These are phyloP conservation scores for Drosophila auraria DNA, from an alignment of 1,140 invertebrate species.

Conservation along the genomic window DNA sequence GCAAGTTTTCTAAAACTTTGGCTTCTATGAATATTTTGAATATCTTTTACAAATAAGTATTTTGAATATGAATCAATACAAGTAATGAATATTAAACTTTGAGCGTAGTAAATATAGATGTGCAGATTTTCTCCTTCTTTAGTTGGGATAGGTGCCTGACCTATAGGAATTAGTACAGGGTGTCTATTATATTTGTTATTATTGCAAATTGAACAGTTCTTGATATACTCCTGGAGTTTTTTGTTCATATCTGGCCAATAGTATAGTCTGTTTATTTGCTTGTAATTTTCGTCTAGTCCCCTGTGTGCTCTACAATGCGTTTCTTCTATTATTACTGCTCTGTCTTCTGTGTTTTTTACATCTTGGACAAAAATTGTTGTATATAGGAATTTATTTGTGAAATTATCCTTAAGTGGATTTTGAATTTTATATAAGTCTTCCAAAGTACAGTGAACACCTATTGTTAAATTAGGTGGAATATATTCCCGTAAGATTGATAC, in stretches of 20 bases:
- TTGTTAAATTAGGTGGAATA: too few relatives aligned
- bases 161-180: too few relatives aligned
- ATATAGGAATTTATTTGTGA: neutral
- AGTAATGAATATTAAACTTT: constrained; percentile 10
- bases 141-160: too few relatives aligned
- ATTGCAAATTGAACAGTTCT: constrained; percentile 21
- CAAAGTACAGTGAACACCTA: neutral
- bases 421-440: neutral
- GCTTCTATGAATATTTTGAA: constrained; percentile 27
- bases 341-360: neutral
- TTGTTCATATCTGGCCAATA: neutral
- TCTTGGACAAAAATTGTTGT: neutral
- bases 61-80: constrained; percentile 30
- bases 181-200: too few relatives aligned
- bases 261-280: neutral
- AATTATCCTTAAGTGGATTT: neutral
- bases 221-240: constrained; percentile 20
- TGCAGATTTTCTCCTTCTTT: neutral
- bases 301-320: constrained; percentile 21
- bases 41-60: constrained; percentile 26
- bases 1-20: constrained; percentile 6
- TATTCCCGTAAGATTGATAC: neutral
- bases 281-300: too few relatives aligned
- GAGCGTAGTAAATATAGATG: neutral
- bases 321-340: constrained; percentile 2